Evolutionary conservation across 92 coral and sea anemone species (phyloP), one percentile per base, ranked within the genome.

Genomic region (Meandrina meandrites): DNA sequence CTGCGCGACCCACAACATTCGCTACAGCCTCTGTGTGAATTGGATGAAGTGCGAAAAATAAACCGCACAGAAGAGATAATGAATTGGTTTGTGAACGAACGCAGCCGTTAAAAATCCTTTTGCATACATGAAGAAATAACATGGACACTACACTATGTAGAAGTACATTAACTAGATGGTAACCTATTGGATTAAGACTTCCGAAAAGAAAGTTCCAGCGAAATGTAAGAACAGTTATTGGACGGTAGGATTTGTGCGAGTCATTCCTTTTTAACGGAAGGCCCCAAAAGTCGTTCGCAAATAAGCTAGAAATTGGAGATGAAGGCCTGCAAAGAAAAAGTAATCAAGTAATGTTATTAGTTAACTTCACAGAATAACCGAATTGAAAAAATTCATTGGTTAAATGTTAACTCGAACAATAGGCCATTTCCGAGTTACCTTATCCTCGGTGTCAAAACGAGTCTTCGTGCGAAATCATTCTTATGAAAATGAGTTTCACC

Each of bases 1-100:
- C 98, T 0, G 97, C 97, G 34, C 97, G 90, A 8, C 98, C 98
- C 1, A 93, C 96, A 35, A 90, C 84, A 73, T 87, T 92, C 13
- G 96, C 73, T 16, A 95, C 97, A 34, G 98, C 98, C 78, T 95
- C 98, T 2, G 97, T 90, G 87, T 95, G 98, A 54, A 95, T 88
- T 13, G 98, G 98, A 87, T 95, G 98, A 35, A 86, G 82, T 0
- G 96, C 94, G 60, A 95, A 95, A 72, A 92, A 27, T 36, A 92
- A 66, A 45, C 94, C 91, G 67, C 95, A 89, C 45, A 95, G 79
- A 32, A 88, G 75, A 31, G 91, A 71, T 32, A 84, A 60, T 42
- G 90, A 71, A 42, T 68, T 50, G 34, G 72, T 70, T 24, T 42
- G 36, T 30, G 75, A 73, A 83, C 78, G 47, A 81, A 76, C 70